These are phyloP conservation scores for Phaenicophaeus curvirostris DNA, from an alignment of 2,797 vertebrate species.

Conservation along the genomic window DNA sequence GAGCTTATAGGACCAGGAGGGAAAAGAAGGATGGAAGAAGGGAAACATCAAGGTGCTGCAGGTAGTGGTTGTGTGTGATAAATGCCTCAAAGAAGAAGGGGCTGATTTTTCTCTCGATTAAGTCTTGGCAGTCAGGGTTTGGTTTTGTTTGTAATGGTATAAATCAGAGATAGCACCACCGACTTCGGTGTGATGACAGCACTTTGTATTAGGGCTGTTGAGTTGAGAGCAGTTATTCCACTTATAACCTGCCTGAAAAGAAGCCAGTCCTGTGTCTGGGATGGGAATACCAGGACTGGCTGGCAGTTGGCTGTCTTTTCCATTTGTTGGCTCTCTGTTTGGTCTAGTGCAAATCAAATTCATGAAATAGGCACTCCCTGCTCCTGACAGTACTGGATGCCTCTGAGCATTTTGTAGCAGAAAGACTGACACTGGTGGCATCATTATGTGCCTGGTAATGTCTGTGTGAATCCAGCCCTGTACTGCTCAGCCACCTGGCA, in stretches of 20 bases:
- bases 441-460: not conserved
- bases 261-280: not conserved
- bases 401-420: not conserved
- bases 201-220: not conserved
- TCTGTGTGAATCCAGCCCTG: not conserved
- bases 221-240: not conserved
- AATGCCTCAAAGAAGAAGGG: not conserved
- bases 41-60: not conserved
- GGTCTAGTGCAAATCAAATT: not conserved
- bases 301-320: not conserved
- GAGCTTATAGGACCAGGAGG: not conserved
- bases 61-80: not conserved
- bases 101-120: not conserved
- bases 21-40: not conserved
- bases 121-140: not conserved
- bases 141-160: not conserved
- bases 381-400: not conserved
- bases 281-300: not conserved
- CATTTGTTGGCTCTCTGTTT: not conserved
- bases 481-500: not conserved
- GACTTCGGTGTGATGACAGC: not conserved
- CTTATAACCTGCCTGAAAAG: not conserved
- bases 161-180: not conserved
- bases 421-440: not conserved
- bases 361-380: accelerated